phyloP scores from a whole-genome alignment of 2,888 invertebrate species.

The Daptonema setosum region DNA sequence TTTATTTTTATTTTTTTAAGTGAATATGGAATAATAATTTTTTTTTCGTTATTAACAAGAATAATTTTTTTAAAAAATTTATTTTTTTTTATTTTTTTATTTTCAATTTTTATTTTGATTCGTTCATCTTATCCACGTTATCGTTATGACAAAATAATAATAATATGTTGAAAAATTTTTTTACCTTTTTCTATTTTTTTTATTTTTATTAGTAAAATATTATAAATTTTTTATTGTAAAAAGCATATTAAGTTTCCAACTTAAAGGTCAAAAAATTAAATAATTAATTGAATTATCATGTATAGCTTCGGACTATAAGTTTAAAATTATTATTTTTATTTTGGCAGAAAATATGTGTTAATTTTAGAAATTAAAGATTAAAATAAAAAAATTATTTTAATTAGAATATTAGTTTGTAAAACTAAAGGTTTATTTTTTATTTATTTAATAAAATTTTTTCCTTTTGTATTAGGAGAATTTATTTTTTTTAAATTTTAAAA shows the following conservation, averaged over 20 bases:
- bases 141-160: background rate
- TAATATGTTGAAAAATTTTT: background rate
- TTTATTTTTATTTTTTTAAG: constrained; percentile 25
- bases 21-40: background rate
- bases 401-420: too few relatives aligned
- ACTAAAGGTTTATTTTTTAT: too few relatives aligned
- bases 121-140: background rate
- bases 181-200: background rate
- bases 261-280: too few relatives aligned
- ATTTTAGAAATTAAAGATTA: constrained; percentile 14
- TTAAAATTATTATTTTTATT: too few relatives aligned
- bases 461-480: constrained; percentile 11
- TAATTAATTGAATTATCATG: too few relatives aligned
- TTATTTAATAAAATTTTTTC: too few relatives aligned
- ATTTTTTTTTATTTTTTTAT: background rate
- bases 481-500: constrained; percentile 13
- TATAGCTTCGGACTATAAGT: too few relatives aligned
- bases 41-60: background rate
- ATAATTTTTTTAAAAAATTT: background rate
- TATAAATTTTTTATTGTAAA: constrained; percentile 13
- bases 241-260: too few relatives aligned
- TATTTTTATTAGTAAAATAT: constrained; percentile 10
- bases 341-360: too few relatives aligned
- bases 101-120: constrained; percentile 28
- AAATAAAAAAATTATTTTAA: constrained; percentile 13